phyloP scores from a whole-genome alignment of 92 coral and sea anemone genomes.

The Phenganax stokvisi region DNA sequence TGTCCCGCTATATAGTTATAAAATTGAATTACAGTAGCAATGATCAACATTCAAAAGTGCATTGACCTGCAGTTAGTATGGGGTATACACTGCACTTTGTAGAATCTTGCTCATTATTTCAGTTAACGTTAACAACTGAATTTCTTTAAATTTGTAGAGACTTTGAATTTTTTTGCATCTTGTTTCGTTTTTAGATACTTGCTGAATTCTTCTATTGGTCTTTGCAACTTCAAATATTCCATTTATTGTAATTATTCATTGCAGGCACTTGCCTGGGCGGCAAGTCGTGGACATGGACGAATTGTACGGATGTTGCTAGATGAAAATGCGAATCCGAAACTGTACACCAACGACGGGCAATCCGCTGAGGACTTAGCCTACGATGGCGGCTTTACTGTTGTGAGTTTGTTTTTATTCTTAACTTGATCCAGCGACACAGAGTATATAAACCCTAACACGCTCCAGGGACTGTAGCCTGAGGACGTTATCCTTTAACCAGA shows the following conservation, averaged over 20 bases:
- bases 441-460: too few relatives aligned
- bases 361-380: conserved; percentile 89
- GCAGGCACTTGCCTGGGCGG: conserved; percentile 92
- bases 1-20: too few relatives aligned
- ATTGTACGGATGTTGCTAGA: conserved; percentile 75
- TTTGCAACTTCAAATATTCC: neutral
- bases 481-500: too few relatives aligned
- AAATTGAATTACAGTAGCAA: too few relatives aligned
- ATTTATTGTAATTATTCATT: neutral
- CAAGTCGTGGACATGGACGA: conserved; percentile 83
- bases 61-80: too few relatives aligned
- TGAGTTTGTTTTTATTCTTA: conserved; percentile 42
- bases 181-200: neutral
- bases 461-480: too few relatives aligned
- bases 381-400: conserved; percentile 67
- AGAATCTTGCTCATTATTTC: too few relatives aligned
- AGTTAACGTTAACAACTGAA: too few relatives aligned
- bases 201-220: neutral
- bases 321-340: conserved; percentile 70
- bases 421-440: neutral
- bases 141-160: too few relatives aligned
- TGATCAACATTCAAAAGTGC: too few relatives aligned
- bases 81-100: too few relatives aligned
- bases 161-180: too few relatives aligned
- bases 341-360: conserved; percentile 81